Evolutionary conservation across 2,113 vertebrate genomes (phyloP), one percentile per base, ranked within the genome.

Genomic region (Athene cunicularia): DNA sequence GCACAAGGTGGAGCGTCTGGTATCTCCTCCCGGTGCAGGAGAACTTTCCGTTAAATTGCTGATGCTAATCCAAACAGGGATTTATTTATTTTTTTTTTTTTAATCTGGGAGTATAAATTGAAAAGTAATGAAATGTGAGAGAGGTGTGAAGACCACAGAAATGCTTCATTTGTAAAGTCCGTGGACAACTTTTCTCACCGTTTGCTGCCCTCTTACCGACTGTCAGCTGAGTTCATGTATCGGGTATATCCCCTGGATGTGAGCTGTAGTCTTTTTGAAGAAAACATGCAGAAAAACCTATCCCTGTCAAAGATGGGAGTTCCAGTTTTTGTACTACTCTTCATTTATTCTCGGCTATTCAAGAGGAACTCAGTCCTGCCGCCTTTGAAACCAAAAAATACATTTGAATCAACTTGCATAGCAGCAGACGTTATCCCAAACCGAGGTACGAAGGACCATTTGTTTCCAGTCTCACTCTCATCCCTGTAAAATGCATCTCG

Each of bases 401-500:
- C 28, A 4, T 62, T 49, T 14, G 60, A 56, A 32, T 37, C 62
- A 5, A 4, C 13, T 4, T 71, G 27, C 63, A 15, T 4, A 15
- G 82, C 80, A 70, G 70, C 86, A 81, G 64, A 5, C 9, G 3
- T 30, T 59, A 22, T 20, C 87, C 87, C 90, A 74, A 8, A 4
- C 9, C 0, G 76, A 24, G 75, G 37, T 22, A 13, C 11, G 55
- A 55, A 32, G 86, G 50, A 67, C 50, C 77, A 24, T 86, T 93
- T 94, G 63, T 71, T 66, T 23, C 86, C 88, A 91, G 73, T 67
- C 80, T 87, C 62, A 1, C 60, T 64, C 81, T 28, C 90, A 63
- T 7, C 63, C 47, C 86, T 80, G 37, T 22, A 8, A 88, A 63
- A 89, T 0, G 33, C 50, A 35, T 87, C 92, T 60, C 1, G 5